These are phyloP conservation scores for Trinectes maculatus DNA, from an alignment of 2,113 vertebrate genomes.

Conservation along the genomic window DNA sequence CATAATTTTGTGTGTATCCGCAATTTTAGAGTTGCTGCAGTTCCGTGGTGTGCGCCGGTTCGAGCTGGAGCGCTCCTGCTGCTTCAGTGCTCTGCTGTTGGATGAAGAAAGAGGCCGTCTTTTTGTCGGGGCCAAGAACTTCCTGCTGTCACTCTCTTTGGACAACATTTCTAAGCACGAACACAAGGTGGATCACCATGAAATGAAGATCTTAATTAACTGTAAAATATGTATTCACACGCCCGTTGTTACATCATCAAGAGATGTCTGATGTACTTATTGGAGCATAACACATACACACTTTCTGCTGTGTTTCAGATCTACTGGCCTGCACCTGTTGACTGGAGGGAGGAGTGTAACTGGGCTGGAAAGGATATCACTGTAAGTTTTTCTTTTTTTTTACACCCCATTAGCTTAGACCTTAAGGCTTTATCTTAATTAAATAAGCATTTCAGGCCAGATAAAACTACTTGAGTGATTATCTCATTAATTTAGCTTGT, in stretches of 20 bases:
- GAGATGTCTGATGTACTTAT: no score
- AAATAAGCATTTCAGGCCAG: no score
- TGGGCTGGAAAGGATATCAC: constrained; percentile 98
- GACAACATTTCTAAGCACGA: constrained; percentile 93
- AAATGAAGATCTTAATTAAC: not conserved
- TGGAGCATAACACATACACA: no score
- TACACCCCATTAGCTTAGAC: no score
- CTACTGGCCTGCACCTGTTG: constrained; percentile 94
- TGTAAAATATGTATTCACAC: not conserved
- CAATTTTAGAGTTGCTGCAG: constrained; percentile 86
- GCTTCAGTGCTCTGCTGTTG: constrained; percentile 90
- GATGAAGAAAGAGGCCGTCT: constrained; percentile 94
- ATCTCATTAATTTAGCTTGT: no score
- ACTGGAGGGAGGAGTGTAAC: constrained; percentile 98
- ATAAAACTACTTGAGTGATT: no score
- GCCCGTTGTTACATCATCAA: no score
- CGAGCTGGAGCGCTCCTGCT: constrained; percentile 90
- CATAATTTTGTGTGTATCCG: not conserved
- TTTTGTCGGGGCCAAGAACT: constrained; percentile 93
- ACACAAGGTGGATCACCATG: constrained; percentile 84
- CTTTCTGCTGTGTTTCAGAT: constrained; percentile 83
- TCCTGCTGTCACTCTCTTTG: constrained; percentile 90
- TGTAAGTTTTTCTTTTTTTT: constrained; percentile 80
- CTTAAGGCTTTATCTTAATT: no score
- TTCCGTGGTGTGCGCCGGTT: constrained; percentile 88